Base-by-base conservation (phyloP, 2,113 vertebrate genomes). In the Stigmatopora argus region DNA sequence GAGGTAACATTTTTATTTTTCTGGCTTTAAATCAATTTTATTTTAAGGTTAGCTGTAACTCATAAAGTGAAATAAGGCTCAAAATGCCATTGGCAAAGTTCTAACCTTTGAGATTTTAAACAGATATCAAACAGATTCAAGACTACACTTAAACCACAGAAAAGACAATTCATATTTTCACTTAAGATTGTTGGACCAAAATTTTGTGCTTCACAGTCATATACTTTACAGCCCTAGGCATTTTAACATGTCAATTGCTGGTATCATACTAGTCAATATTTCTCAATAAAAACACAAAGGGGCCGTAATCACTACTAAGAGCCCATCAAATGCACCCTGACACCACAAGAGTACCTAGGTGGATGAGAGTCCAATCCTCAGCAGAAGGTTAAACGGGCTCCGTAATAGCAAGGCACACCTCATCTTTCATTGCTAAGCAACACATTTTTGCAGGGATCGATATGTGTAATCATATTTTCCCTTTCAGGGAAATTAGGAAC, bases 361-460 rank as follows among this genome's bases (percentile, higher is more conserved):
- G 58, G 65, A 73, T 64, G 65, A 52, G 65, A 65, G 71, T 71
- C 62, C 62, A 34, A 75, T 77, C 74, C 70, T 41, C 69, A 74
- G 75, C 73, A 72, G 71, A 74, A 73, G 75, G 84, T 88, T 88
- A 88, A 88, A 86, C 85, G 51, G 78, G 86, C 86, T 79, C 84
- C 86, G 85, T 84, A 72, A 84, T 84, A 76, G 78, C 73, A 70
- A 78, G 71, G 78, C 84, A 85, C 82, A 88, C 81, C 76, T 82
- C 83, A 85, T 89, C 84, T 85, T 89, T 83, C 87, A 86, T 87
- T 80, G 75, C 81, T 65, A 77, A 83, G 80, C 83, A 82, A 86
- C 86, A 81, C 82, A 78, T 88, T 85, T 81, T 78, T 85, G 74
- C 81, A 73, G 70, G 70, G 74, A 87, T 89, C 85, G 61, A 88